A percentile compares a stretch with the other conserved stretches of the same genome.
These are phyloP conservation scores for Entomobrya multifasciata DNA, from an alignment of 2,888 invertebrate species.

Conservation along the genomic window DNA sequence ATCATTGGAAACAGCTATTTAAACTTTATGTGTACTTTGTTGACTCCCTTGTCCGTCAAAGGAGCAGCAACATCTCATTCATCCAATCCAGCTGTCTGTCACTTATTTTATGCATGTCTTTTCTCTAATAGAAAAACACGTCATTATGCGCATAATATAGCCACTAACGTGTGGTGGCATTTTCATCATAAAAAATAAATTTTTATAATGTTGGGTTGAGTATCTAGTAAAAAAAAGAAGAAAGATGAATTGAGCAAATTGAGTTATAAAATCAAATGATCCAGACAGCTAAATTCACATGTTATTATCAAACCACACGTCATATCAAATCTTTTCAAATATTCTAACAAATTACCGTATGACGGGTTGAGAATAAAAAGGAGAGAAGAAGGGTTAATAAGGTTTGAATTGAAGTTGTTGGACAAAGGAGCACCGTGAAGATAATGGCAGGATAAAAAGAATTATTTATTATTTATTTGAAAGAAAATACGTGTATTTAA, in stretches of 20 bases:
- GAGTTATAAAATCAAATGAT: constrained; percentile 71
- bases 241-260: constrained; percentile 62
- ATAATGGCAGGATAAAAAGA: constrained; percentile 40
- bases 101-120: constrained; percentile 69
- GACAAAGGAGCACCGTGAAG: constrained; percentile 42
- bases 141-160: constrained; percentile 42
- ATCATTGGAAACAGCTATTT: constrained; percentile 35
- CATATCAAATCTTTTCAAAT: constrained; percentile 65
- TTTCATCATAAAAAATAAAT: constrained; percentile 15
- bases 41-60: constrained; percentile 66
- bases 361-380: constrained; percentile 51
- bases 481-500: neutral
- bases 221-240: neutral
- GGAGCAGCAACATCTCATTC: constrained; percentile 68
- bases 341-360: constrained; percentile 62
- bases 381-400: constrained; percentile 67
- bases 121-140: constrained; percentile 62
- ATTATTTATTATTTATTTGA: constrained; percentile 35
- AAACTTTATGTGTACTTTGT: constrained; percentile 46
- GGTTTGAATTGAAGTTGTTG: constrained; percentile 53
- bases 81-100: constrained; percentile 66
- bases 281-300: constrained; percentile 57
- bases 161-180: constrained; percentile 42
- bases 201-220: too few relatives aligned
- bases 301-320: constrained; percentile 66